These are phyloP conservation scores for Gandaritis pyraliata DNA, from an alignment of 2,888 invertebrate genomes.

Conservation along the genomic window DNA sequence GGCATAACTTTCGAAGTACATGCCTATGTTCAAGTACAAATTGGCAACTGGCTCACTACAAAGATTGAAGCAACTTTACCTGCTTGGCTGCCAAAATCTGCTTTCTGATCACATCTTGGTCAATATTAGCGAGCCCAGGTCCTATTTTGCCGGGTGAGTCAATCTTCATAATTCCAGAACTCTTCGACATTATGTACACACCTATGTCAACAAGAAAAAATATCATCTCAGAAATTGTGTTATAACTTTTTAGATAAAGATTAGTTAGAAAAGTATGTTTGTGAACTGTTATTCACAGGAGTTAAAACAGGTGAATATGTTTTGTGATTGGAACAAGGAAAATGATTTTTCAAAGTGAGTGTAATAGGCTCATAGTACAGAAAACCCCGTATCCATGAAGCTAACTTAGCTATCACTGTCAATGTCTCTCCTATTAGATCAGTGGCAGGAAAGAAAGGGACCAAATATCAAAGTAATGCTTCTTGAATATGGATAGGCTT, in stretches of 20 bases:
- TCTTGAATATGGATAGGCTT: not conserved
- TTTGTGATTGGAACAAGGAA: not conserved
- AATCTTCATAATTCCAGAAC: constrained; percentile 89
- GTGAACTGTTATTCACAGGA: constrained; percentile 1
- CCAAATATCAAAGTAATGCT: not conserved
- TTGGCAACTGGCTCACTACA: too few relatives aligned
- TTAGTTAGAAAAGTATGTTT: not conserved
- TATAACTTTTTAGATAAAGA: not conserved
- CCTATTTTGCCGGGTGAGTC: constrained; percentile 86
- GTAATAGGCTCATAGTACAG: not conserved
- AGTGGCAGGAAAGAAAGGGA: not conserved
- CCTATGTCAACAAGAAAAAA: constrained; percentile 65
- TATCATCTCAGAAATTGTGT: not conserved
- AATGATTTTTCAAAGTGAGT: not conserved
- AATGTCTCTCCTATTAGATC: not conserved
- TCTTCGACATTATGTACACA: constrained; percentile 91
- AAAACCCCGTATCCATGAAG: not conserved
- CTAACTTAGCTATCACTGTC: not conserved
- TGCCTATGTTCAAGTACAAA: too few relatives aligned
- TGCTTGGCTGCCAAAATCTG: constrained; percentile 81
- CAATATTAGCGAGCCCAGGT: constrained; percentile 74
- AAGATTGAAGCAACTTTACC: constrained; percentile 48
- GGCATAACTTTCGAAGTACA: too few relatives aligned
- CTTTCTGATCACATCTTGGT: constrained; percentile 79
- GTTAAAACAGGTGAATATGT: not conserved